These are phyloP conservation scores for Sander lucioperca DNA, from an alignment of 2,113 vertebrate species.

Conservation along the genomic window DNA sequence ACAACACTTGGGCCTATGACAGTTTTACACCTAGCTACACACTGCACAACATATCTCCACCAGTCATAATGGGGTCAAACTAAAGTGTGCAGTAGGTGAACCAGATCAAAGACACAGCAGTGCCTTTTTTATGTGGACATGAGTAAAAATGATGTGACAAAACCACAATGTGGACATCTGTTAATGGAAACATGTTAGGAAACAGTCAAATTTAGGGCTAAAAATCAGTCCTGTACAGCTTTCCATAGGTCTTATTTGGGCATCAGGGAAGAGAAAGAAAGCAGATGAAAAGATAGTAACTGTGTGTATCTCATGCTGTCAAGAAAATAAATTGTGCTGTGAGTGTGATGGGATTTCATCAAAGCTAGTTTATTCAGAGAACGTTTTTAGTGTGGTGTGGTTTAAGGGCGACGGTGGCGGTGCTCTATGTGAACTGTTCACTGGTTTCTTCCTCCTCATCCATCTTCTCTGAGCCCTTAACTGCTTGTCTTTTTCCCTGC, in stretches of 20 bases:
- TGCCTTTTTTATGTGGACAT: not conserved
- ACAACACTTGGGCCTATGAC: not conserved
- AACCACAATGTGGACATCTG: not conserved
- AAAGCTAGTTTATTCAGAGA: conserved; percentile 19
- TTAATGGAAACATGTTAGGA: not conserved
- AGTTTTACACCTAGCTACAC: not conserved
- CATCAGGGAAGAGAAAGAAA: not conserved
- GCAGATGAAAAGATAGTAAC: not conserved
- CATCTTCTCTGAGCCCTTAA: conserved; percentile 30
- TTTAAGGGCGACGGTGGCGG: not conserved
- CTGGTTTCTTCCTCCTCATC: conserved; percentile 49
- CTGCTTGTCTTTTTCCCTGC: conserved; percentile 18
- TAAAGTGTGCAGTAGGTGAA: not conserved
- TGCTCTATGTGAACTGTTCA: not conserved
- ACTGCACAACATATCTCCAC: not conserved
- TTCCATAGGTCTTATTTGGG: not conserved
- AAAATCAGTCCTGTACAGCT: not conserved
- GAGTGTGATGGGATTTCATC: conserved; percentile 10
- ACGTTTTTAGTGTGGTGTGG: not conserved
- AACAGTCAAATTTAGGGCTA: not conserved
- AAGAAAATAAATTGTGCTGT: not conserved
- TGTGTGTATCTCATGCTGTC: not conserved
- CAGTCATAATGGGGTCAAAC: not conserved
- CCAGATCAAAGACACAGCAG: not conserved
- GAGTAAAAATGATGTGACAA: not conserved